phyloP scores from a whole-genome alignment of 2,113 vertebrate genomes.

The Hucho hucho region DNA sequence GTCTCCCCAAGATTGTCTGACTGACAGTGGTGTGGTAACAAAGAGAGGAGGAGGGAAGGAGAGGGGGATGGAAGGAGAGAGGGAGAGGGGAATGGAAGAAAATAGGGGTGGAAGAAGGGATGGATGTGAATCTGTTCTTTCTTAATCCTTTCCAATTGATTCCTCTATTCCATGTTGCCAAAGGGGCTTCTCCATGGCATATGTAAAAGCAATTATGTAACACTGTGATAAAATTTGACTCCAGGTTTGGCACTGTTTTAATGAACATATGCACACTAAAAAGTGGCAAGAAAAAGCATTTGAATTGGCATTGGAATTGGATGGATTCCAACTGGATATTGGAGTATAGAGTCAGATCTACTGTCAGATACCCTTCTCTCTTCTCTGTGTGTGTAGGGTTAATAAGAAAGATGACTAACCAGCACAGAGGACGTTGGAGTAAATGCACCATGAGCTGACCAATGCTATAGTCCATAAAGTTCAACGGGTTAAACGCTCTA shows the following conservation, averaged over 20 bases:
- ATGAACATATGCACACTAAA: no score
- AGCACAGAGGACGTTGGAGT: neutral
- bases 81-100: neutral
- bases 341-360: neutral
- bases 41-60: conserved; percentile 49
- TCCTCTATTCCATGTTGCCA: neutral
- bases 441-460: neutral
- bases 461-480: neutral
- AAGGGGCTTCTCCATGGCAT: neutral
- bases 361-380: neutral
- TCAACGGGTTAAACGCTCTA: neutral
- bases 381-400: neutral
- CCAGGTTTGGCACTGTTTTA: neutral
- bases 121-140: neutral
- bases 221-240: neutral
- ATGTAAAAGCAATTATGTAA: neutral
- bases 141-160: neutral
- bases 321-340: no score
- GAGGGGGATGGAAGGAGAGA: neutral
- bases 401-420: neutral
- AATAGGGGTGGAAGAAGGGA: neutral
- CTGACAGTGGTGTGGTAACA: conserved; percentile 38
- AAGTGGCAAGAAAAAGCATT: no score
- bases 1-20: conserved; percentile 35
- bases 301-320: no score